Conservation (phyloP, 1,140 invertebrate genomes). For the Wasmannia auropunctata region DNA sequence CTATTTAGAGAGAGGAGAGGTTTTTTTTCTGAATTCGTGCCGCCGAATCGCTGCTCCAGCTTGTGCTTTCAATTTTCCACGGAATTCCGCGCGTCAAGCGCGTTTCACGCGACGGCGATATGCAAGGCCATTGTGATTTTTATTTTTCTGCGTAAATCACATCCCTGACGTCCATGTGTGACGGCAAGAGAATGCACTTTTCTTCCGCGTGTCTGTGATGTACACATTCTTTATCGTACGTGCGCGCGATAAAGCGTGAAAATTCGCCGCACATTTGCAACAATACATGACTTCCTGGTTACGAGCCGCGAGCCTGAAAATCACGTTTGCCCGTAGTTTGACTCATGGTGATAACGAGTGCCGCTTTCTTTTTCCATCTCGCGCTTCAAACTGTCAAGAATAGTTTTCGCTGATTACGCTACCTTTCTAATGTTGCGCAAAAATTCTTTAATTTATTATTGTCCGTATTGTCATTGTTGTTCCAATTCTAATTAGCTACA, state of each 20-base stretch:
- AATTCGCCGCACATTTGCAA: slow-evolving; percentile 25
- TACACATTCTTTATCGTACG: slow-evolving; percentile 13
- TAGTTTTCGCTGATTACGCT: not conserved
- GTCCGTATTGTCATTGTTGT: not conserved
- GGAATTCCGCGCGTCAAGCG: not conserved
- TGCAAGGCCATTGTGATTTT: slow-evolving; percentile 19
- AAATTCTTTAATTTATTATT: not conserved
- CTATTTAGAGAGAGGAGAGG: not conserved
- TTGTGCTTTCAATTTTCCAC: not conserved
- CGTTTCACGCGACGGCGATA: slow-evolving; percentile 14
- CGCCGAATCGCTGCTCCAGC: not conserved
- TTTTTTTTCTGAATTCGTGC: slow-evolving; percentile 5
- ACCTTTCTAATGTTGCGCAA: not conserved
- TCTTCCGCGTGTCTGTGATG: slow-evolving; percentile 3
- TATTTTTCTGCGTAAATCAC: slow-evolving; percentile 31
- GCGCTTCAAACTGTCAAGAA: not conserved
- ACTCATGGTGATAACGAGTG: not conserved
- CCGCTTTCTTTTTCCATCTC: not conserved
- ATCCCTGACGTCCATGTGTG: not conserved
- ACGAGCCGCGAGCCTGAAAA: slow-evolving; percentile 37
- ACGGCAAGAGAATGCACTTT: slow-evolving; percentile 33
- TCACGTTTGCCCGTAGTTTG: slow-evolving; percentile 4
- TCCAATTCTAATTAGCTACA: not conserved
- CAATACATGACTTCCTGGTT: slow-evolving; percentile 32
- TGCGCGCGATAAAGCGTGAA: slow-evolving; percentile 9